Conservation (phyloP, 64 coral and sea anemone species). For the Montipora cactus region DNA sequence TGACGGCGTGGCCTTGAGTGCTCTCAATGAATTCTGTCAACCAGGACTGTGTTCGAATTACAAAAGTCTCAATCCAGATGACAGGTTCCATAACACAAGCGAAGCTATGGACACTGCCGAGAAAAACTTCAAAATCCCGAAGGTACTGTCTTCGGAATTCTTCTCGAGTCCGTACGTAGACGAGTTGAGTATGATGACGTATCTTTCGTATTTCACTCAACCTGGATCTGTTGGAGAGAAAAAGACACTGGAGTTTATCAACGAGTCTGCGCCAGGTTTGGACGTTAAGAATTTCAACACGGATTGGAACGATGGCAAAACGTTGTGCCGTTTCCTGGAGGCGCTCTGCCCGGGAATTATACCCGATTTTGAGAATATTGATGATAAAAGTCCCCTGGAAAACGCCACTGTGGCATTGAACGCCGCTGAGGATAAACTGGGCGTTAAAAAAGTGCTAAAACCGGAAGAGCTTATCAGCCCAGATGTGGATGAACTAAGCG, state of each 20-base stretch:
- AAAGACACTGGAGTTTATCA: slow-evolving; percentile 83
- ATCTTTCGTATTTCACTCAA: slow-evolving; percentile 95
- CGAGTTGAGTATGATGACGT: slow-evolving; percentile 99
- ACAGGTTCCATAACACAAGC: slow-evolving; percentile 60
- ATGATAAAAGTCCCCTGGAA: slow-evolving; percentile 68
- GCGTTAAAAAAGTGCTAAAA: slow-evolving; percentile 81
- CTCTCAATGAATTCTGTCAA: slow-evolving; percentile 83
- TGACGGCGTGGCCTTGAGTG: slow-evolving; percentile 81
- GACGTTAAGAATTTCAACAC: slow-evolving; percentile 88
- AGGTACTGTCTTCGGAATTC: slow-evolving; percentile 87
- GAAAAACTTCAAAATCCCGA: slow-evolving; percentile 79
- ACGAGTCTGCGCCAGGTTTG: slow-evolving; percentile 74
- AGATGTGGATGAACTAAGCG: slow-evolving; percentile 86
- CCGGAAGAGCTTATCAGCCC: slow-evolving; percentile 82
- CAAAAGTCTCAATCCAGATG: slow-evolving; percentile 79
- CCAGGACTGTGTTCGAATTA: slow-evolving; percentile 86
- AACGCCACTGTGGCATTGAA: slow-evolving; percentile 71
- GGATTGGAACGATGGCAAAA: slow-evolving; percentile 90
- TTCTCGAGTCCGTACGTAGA: slow-evolving; percentile 92
- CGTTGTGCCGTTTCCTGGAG: slow-evolving; percentile 73
- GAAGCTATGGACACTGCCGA: slow-evolving; percentile 84
- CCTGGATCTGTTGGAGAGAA: slow-evolving; percentile 92
- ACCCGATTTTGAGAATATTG: slow-evolving; percentile 76
- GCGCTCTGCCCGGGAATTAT: slow-evolving; percentile 86
- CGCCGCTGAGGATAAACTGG: slow-evolving; percentile 80